These are phyloP conservation scores for Piscicola geometra DNA, from an alignment of 2,888 invertebrate genomes.

Conservation along the genomic window DNA sequence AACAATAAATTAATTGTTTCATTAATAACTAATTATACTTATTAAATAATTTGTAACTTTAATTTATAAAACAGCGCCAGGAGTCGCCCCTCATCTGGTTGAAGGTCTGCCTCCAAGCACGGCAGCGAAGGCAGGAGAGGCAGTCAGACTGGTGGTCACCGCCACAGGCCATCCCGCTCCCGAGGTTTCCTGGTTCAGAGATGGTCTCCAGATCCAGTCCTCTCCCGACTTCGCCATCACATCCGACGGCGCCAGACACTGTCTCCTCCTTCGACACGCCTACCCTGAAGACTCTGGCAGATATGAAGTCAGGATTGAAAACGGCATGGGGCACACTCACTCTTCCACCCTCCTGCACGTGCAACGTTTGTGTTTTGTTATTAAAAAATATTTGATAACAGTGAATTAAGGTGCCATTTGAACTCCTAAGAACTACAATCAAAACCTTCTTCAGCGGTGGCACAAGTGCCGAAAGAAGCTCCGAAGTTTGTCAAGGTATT, in stretches of 20 bases:
- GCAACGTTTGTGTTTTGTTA: neutral
- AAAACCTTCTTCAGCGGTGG: neutral
- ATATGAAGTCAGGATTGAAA: constrained; percentile 53
- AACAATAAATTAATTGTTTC: neutral
- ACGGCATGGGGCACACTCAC: constrained; percentile 50
- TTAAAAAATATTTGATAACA: neutral
- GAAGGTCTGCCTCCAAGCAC: constrained; percentile 70
- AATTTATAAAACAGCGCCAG: constrained; percentile 65
- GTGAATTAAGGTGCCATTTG: neutral
- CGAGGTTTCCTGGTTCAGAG: constrained; percentile 53
- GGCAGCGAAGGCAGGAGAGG: constrained; percentile 57
- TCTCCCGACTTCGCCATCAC: constrained; percentile 53
- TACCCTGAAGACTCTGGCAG: constrained; percentile 56
- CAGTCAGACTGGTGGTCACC: constrained; percentile 51
- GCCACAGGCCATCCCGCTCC: constrained; percentile 53
- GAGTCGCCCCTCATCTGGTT: constrained; percentile 75
- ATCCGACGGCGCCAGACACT: constrained; percentile 64
- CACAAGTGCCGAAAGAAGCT: constrained; percentile 5
- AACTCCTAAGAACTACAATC: too few relatives aligned
- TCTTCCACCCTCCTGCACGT: constrained; percentile 13
- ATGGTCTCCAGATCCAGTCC: constrained; percentile 56
- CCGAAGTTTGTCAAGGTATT: constrained; percentile 36
- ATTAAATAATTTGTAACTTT: neutral
- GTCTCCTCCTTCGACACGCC: constrained; percentile 67
- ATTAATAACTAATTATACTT: neutral